Conservation (phyloP, 1,140 invertebrate genomes). For the Coelopa frigida region DNA sequence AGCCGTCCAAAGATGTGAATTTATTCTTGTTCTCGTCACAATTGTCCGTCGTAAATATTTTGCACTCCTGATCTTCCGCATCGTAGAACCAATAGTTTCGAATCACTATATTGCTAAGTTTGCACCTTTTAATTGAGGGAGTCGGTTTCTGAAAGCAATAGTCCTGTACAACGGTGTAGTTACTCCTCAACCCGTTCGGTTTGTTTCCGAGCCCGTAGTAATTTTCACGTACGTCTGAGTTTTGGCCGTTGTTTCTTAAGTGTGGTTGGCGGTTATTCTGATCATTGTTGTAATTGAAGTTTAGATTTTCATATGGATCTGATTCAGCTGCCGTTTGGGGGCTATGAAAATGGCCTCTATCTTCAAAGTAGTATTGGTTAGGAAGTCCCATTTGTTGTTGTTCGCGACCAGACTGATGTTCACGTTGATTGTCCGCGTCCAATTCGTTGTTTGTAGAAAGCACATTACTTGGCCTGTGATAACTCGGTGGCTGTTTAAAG, state of each 20-base stretch:
- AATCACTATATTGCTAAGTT: conserved; percentile 20
- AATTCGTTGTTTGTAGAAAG: too few species aligned
- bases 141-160: conserved; percentile 32
- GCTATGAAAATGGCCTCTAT: too few species aligned
- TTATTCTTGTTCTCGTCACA: conserved; percentile 35
- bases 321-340: too few species aligned
- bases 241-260: background rate
- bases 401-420: too few species aligned
- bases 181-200: conserved; percentile 9
- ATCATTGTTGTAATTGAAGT: too few species aligned
- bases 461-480: too few species aligned
- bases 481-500: too few species aligned
- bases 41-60: conserved; percentile 36
- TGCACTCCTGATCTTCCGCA: conserved; percentile 30
- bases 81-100: conserved; percentile 39
- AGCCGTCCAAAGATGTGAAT: conserved; percentile 28
- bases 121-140: conserved; percentile 18
- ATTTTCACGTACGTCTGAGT: background rate
- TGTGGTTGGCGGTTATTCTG: too few species aligned
- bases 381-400: too few species aligned
- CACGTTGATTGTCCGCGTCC: too few species aligned
- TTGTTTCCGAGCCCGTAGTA: conserved; percentile 10
- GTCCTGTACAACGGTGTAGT: conserved; percentile 27
- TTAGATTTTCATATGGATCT: too few species aligned
- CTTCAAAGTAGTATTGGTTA: too few species aligned